Evolutionary conservation across 2,888 invertebrate genomes (phyloP).

Genomic region (Conchocele bisecta): DNA sequence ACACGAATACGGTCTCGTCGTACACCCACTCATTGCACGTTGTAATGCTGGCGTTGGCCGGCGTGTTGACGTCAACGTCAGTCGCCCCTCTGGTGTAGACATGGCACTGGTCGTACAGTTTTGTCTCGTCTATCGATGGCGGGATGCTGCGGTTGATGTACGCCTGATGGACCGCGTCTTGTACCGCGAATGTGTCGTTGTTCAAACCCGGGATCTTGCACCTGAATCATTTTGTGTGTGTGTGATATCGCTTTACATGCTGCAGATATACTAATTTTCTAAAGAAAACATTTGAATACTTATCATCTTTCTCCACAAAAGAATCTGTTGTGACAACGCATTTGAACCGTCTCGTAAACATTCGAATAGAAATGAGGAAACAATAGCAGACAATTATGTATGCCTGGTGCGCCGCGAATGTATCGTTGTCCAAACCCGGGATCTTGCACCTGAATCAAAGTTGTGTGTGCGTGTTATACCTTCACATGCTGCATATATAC

Average conservation of each 20-base stretch:
- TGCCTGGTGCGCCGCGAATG: too few relatives aligned
- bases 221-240: constrained; percentile 27
- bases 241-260: too few relatives aligned
- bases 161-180: constrained; percentile 24
- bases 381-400: too few relatives aligned
- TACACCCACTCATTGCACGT: constrained; percentile 64
- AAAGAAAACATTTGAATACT: too few relatives aligned
- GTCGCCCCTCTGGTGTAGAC: constrained; percentile 4
- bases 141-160: constrained; percentile 53
- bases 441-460: constrained; percentile 4
- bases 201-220: constrained; percentile 42
- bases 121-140: constrained; percentile 9
- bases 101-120: constrained; percentile 36
- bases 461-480: too few relatives aligned
- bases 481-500: too few relatives aligned
- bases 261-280: too few relatives aligned
- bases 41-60: constrained; percentile 1
- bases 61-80: neutral
- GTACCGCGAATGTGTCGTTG: constrained; percentile 53
- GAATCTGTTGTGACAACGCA: too few relatives aligned
- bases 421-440: neutral
- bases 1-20: constrained; percentile 54
- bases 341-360: too few relatives aligned
- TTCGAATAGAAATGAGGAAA: too few relatives aligned
- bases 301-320: too few relatives aligned